These are phyloP conservation scores for Tragelaphus buxtoni DNA, from an alignment of 2,113 vertebrate species.

Conservation along the genomic window DNA sequence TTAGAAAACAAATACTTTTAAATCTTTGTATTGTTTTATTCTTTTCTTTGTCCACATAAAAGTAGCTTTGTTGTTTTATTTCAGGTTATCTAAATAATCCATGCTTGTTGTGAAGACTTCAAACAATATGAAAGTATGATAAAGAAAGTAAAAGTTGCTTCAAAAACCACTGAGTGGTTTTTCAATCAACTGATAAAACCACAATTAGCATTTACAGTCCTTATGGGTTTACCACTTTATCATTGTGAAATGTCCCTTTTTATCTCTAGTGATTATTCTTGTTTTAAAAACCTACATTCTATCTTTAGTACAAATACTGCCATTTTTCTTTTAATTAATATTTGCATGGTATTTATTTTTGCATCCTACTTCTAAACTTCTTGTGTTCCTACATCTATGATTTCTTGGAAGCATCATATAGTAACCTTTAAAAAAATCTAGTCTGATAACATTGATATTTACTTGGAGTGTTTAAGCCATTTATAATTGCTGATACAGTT, in stretches of 20 bases:
- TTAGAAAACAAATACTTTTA: not conserved
- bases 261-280: not conserved
- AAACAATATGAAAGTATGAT: not conserved
- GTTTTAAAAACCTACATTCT: not conserved
- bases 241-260: not conserved
- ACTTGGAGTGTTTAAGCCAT: not conserved
- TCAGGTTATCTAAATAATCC: not conserved
- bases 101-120: not conserved
- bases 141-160: not conserved
- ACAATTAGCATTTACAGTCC: not conserved
- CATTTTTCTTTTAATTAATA: not conserved
- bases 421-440: not conserved
- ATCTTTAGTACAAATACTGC: not conserved
- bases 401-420: not conserved
- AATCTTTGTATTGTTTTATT: not conserved
- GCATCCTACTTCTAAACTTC: not conserved
- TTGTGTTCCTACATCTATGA: not conserved
- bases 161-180: not conserved
- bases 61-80: not conserved
- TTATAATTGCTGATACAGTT: not conserved
- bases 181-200: not conserved
- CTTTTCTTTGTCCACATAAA: not conserved
- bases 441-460: not conserved
- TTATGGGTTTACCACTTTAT: not conserved
- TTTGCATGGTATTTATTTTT: not conserved